Conservation (phyloP, 2,113 vertebrate genomes). For the Copsychus sechellarum region DNA sequence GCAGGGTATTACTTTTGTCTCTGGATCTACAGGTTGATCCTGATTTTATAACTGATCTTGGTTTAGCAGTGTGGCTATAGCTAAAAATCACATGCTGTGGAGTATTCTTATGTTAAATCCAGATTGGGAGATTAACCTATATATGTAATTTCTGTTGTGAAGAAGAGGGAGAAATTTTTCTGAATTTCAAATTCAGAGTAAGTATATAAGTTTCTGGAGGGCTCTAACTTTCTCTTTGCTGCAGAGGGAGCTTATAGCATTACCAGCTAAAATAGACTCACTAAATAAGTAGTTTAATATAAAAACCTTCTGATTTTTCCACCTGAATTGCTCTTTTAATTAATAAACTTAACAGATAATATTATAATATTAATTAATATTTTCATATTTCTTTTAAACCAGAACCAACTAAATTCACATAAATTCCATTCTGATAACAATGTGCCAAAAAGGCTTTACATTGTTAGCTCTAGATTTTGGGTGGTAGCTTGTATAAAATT, state of each 20-base stretch:
- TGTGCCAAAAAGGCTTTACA: neutral
- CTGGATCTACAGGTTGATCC: neutral
- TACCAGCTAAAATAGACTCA: neutral
- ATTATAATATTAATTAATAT: neutral
- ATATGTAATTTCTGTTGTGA: neutral
- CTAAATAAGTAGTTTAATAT: neutral
- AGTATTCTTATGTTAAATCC: neutral
- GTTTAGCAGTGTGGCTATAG: neutral
- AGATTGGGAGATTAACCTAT: neutral
- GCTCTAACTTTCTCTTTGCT: neutral
- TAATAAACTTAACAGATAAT: neutral
- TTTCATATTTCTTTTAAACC: neutral
- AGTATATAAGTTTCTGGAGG: neutral
- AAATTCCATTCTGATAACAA: neutral
- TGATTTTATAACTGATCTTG: neutral
- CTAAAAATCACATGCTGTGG: neutral
- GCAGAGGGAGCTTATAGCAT: neutral
- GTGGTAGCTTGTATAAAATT: neutral
- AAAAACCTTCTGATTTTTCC: neutral
- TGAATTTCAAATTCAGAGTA: neutral
- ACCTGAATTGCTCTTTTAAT: neutral
- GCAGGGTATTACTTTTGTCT: neutral
- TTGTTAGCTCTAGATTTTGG: neutral
- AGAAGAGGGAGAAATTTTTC: neutral
- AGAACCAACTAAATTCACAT: neutral